Evolutionary conservation across 2,113 vertebrate species (phyloP), one percentile per base, ranked within the genome.

Genomic region (Neopipo cinnamomea): DNA sequence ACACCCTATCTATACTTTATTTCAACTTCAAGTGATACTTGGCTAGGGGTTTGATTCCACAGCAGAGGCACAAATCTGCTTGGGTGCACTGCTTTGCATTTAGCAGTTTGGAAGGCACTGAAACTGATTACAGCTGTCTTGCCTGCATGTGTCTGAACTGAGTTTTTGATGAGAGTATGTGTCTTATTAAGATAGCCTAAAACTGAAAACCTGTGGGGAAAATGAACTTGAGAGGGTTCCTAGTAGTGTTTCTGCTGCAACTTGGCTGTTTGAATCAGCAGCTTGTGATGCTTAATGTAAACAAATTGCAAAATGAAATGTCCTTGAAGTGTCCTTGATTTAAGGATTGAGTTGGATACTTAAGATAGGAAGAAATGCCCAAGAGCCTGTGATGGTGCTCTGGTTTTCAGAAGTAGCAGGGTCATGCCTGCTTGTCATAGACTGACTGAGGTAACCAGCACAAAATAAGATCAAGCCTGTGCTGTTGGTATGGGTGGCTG

Each of bases 181-280:
- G 0, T 88, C 85, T 67, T n/a, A 35, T 75, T 56, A 47, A 84
- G 93, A 84, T 37, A 78, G 83, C 68, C 70, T 86, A 63, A 91
- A 93, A 93, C 83, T 59, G 91, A 95, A 93, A 93, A 49, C 6
- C 0, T 35, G 49, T 41, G 82, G 42, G 77, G 72, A 67, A 62
- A 76, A 93, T 39, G 56, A 87, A 52, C 65, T 78, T 2, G 1
- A 12, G 47, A 67, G 37, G 31, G 58, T 81, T 94, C 86, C 85
- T 31, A 33, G 72, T 76, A 41, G 6, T 19, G 49, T 41, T 75
- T 74, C 76, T 87, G 73, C 84, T 85, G 61, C 77, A 91, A 2
- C 52, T 31, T 9, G 52, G 42, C 67, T 84, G 28, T 67, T 93
- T 90, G 85, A 94, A 90, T 88, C 93, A 86, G 82, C 72, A 78